Percentiles rank a stretch among this genome's conserved stretches.
These are phyloP conservation scores for Crotalus horridus DNA, from an alignment of 2,113 vertebrate genomes.

Conservation along the genomic window DNA sequence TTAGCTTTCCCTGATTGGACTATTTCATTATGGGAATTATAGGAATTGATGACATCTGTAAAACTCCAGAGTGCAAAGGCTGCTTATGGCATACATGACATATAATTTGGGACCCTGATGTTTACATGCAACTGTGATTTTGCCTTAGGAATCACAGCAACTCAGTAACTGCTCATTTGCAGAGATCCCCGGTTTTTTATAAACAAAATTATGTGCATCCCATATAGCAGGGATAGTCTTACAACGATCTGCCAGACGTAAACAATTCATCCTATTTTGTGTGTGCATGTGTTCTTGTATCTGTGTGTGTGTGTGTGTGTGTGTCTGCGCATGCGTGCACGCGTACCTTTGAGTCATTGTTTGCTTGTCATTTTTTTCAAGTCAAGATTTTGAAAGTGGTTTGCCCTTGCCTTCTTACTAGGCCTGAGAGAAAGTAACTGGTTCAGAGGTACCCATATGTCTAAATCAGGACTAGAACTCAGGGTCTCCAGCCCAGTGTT, in stretches of 20 bases:
- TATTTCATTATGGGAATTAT: not conserved
- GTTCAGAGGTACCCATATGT: not conserved
- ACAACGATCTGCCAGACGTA: slow-evolving; percentile 30
- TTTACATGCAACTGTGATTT: slow-evolving; percentile 46
- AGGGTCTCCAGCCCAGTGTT: not conserved
- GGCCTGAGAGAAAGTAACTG: not conserved
- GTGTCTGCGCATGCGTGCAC: not conserved
- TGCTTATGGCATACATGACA: slow-evolving; percentile 21
- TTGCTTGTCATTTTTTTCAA: not conserved
- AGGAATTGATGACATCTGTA: not conserved
- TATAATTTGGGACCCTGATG: slow-evolving; percentile 11
- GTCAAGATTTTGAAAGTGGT: not conserved
- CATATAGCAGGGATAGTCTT: slow-evolving; percentile 46
- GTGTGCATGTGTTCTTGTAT: not conserved
- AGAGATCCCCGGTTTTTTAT: slow-evolving; percentile 42
- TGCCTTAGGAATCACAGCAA: slow-evolving; percentile 55
- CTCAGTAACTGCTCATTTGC: slow-evolving; percentile 42
- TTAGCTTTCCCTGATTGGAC: not conserved
- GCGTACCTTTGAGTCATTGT: not conserved
- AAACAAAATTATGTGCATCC: slow-evolving; percentile 48
- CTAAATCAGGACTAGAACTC: not conserved
- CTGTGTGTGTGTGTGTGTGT: too few relatives aligned
- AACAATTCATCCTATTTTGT: not conserved
- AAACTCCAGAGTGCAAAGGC: not conserved
- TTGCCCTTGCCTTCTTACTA: not conserved